A percentile compares a stretch with the other conserved stretches of the same genome.
Conservation (phyloP, 2,113 vertebrate species). For the Perognathus longimembris region DNA sequence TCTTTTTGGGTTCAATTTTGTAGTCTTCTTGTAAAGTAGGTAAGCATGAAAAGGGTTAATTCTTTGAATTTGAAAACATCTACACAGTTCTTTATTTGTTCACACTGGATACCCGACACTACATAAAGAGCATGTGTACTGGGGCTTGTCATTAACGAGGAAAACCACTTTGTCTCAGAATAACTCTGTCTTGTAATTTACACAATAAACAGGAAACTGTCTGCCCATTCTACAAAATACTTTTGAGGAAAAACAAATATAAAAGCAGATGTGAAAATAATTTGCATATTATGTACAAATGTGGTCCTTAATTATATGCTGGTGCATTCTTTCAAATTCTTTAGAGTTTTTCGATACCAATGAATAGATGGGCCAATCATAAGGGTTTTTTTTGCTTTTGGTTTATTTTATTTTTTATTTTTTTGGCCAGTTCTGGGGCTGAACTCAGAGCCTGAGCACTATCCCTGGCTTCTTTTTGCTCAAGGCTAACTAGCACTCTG, state of each 20-base stretch:
- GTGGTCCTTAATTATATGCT: not conserved
- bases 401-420: too few relatives aligned
- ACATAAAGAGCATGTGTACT: not conserved
- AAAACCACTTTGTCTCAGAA: not conserved
- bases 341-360: not conserved
- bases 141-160: not conserved
- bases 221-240: not conserved
- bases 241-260: slow-evolving; percentile 20
- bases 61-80: slow-evolving; percentile 31
- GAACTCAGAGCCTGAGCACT: too few relatives aligned
- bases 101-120: not conserved
- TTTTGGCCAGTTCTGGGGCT: too few relatives aligned
- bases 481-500: too few relatives aligned
- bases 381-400: too few relatives aligned
- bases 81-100: not conserved
- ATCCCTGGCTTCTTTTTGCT: too few relatives aligned
- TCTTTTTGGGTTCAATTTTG: not conserved
- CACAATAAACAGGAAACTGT: not conserved
- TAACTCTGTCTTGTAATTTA: slow-evolving; percentile 11
- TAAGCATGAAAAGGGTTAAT: not conserved
- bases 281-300: not conserved
- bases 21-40: not conserved
- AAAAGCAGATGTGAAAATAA: slow-evolving; percentile 30
- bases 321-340: not conserved
- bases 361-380: not conserved